Percentiles rank a stretch among this genome's conserved stretches.
These are phyloP conservation scores for Caenorhabditis tropicalis DNA, from an alignment of 1,140 invertebrate genomes.

Conservation along the genomic window DNA sequence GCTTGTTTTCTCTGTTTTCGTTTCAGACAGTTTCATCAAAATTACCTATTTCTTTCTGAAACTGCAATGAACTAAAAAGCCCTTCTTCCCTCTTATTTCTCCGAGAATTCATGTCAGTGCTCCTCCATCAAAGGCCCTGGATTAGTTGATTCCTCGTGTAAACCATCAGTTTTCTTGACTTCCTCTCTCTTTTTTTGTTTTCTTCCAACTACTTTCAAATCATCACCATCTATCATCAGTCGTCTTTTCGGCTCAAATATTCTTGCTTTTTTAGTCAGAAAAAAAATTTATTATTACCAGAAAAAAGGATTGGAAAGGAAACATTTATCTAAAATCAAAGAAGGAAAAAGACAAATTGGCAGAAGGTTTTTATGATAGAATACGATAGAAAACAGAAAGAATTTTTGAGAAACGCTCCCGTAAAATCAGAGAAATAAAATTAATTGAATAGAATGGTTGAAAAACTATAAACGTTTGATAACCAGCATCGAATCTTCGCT, in stretches of 20 bases:
- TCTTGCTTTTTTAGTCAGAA: constrained; percentile 13
- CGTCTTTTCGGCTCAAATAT: not conserved
- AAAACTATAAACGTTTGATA: constrained; percentile 39
- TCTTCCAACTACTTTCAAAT: not conserved
- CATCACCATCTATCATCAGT: constrained; percentile 43
- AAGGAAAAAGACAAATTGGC: not conserved
- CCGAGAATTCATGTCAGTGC: not conserved
- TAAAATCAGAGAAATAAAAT: not conserved
- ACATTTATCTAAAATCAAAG: not conserved
- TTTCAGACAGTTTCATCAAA: no score
- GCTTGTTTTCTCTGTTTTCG: no score
- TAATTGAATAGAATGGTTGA: not conserved
- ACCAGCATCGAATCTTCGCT: constrained; percentile 51
- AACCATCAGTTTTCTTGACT: constrained; percentile 6
- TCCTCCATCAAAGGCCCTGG: constrained; percentile 6
- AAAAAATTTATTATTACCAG: constrained; percentile 13
- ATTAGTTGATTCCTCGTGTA: constrained; percentile 23
- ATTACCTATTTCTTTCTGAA: no score
- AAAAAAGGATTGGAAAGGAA: not conserved
- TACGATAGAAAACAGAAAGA: not conserved
- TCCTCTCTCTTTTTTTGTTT: not conserved
- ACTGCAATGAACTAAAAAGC: no score
- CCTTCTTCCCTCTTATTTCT: not conserved
- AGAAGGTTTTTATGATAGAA: not conserved
- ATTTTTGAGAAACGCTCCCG: not conserved